A percentile compares a stretch with the other conserved stretches of the same genome.
Evolutionary conservation across 2,113 vertebrate genomes (phyloP).

Genomic region (Hyla sarda): DNA sequence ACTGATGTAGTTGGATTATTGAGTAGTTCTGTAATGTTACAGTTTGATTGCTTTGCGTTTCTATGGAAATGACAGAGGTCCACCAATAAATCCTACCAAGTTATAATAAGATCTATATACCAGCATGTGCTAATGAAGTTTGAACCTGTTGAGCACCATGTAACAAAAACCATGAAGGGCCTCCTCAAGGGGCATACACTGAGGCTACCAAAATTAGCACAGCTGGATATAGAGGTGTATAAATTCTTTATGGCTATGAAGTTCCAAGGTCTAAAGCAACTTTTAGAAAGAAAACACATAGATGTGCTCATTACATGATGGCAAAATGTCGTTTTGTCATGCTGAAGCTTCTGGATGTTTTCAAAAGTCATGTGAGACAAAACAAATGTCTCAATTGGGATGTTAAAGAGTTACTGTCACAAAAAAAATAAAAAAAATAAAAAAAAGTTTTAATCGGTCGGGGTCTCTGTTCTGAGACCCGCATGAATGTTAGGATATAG

Average conservation of each 20-base stretch:
- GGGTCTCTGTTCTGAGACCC: no score
- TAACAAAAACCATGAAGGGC: constrained; percentile 23
- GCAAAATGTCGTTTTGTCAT: background rate
- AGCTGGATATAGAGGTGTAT: constrained; percentile 6
- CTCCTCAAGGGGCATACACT: background rate
- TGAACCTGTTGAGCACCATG: constrained; percentile 24
- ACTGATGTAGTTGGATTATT: constrained; percentile 21
- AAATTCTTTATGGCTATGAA: constrained; percentile 1
- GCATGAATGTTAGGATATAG: no score
- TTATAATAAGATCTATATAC: constrained; percentile 3
- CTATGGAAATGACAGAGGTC: constrained; percentile 1
- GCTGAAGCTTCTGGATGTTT: background rate
- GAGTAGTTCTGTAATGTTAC: constrained; percentile 17
- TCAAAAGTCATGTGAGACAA: background rate
- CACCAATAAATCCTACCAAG: background rate
- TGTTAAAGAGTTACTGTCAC: no score
- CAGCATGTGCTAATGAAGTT: constrained; percentile 28
- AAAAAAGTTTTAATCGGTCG: no score
- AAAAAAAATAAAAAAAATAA: no score
- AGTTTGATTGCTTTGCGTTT: constrained; percentile 1
- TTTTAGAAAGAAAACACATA: background rate
- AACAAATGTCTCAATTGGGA: background rate
- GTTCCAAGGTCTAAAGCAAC: background rate
- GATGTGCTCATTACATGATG: background rate
- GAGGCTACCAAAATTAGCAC: constrained; percentile 4